Conservation (phyloP, 2,797 vertebrate species). For the Xerus rutilus region DNA sequence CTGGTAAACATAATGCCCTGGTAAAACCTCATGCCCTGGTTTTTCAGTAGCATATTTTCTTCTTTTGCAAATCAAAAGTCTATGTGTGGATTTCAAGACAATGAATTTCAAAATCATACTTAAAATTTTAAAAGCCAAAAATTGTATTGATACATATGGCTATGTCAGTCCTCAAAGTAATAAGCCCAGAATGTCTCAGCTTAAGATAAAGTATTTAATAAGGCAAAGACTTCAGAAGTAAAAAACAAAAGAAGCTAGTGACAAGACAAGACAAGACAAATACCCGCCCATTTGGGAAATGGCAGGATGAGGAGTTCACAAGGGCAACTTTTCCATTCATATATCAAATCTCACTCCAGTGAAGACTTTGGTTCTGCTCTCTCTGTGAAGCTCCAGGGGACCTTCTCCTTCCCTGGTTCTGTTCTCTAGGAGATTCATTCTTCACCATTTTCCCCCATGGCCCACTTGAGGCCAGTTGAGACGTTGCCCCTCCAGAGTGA, state of each 20-base stretch:
- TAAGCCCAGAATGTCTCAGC: no score
- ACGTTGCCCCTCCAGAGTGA: neutral
- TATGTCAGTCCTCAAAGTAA: no score
- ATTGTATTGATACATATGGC: no score
- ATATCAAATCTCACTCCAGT: neutral
- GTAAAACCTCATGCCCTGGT: neutral
- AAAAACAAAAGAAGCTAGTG: no score
- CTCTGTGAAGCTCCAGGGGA: neutral
- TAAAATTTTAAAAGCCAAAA: no score
- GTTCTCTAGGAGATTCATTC: neutral
- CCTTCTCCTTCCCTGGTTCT: neutral
- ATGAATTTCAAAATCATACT: no score
- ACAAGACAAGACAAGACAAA: neutral
- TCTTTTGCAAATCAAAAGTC: conserved; percentile 48
- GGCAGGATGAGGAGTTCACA: neutral
- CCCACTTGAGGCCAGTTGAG: neutral
- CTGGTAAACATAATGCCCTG: neutral
- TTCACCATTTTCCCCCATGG: neutral
- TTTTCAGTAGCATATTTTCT: conserved; percentile 27
- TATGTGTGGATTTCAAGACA: neutral
- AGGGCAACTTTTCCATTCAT: neutral
- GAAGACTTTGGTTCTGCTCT: neutral
- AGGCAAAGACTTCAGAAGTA: no score
- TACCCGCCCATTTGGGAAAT: neutral
- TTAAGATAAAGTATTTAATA: no score